A percentile compares a stretch with the other conserved stretches of the same genome.
Evolutionary conservation across 1,140 invertebrate genomes (phyloP).

Genomic region (Pissodes strobi): DNA sequence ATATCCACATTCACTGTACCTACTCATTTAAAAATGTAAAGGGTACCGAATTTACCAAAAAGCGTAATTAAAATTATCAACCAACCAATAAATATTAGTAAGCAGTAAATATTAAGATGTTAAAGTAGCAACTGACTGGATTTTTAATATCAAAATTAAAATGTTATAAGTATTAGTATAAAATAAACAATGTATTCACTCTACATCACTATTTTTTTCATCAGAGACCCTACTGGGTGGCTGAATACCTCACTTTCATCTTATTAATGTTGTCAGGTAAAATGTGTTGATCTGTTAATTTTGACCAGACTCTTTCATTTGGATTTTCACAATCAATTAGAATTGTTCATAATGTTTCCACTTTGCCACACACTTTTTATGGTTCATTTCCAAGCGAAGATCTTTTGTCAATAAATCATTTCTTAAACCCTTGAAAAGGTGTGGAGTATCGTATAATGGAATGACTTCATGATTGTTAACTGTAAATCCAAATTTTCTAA

Average conservation of each 20-base stretch:
- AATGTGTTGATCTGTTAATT: conserved; percentile 46
- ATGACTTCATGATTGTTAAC: conserved; percentile 42
- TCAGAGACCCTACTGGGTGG: conserved; percentile 36
- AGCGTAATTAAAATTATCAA: too few species aligned
- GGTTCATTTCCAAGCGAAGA: conserved; percentile 34
- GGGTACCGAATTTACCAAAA: too few species aligned
- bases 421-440: too few species aligned
- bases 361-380: conserved; percentile 30
- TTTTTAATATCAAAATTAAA: too few species aligned
- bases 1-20: too few species aligned
- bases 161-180: conserved; percentile 25
- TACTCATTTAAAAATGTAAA: too few species aligned
- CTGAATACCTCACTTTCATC: conserved; percentile 53
- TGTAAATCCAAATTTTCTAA: too few species aligned
- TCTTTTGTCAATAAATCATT: conserved; percentile 50
- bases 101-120: too few species aligned
- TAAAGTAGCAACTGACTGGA: too few species aligned
- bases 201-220: conserved; percentile 44
- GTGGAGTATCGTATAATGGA: too few species aligned
- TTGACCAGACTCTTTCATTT: conserved; percentile 23
- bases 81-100: conserved; percentile 38
- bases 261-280: conserved; percentile 38
- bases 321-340: conserved; percentile 14
- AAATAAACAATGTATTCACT: too few species aligned
- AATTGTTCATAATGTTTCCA: conserved; percentile 36